Base-by-base conservation (phyloP, 1,140 invertebrate species). In the Teleopsis dalmanni region DNA sequence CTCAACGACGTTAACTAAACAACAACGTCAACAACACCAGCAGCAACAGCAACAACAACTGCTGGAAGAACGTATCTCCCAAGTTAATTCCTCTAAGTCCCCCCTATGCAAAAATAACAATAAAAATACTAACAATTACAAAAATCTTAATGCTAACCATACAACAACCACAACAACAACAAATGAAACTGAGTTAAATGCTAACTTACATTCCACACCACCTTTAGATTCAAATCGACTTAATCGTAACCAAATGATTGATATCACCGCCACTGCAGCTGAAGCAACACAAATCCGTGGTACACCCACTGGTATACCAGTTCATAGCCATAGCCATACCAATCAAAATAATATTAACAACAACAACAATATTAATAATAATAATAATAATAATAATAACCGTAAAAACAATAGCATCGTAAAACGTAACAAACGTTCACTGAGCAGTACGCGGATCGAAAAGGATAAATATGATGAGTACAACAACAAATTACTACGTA, bases 401-500 rank as follows among this genome's bases (percentile, higher is more conserved):
- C 27, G 37, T 25, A 29, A 21, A 3, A 51, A 37, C 26, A 9
- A 52, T 50, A 36, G 47, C 46, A 33, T 55, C 48, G 52, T 50
- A 26, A 69, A 65, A 41, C 59, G 65, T 22, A 67, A 59, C 50
- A 69, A 69, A 55, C 62, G 65, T 25, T 68, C 65, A 3, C 50
- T 69, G 3, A 69, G 65, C 52, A 69, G 65, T 16, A 66, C 65
- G 4, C 58, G 65, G 13, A 54, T 69, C 25, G 65, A 69, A 45
- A 65, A 65, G 56, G 65, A 68, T 49, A 68, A 68, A 43, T 65
- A 62, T 33, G 65, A 68, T 46, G 65, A 69, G 35, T 69, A 69
- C 43, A 69, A 69, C 37, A 69, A 59, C 3, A 69, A 69, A 37
- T 51, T 69, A 46, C 38, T 68, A 46, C 53, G 65, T 1, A 69